A percentile compares a stretch with the other conserved stretches of the same genome.
Evolutionary conservation across 2,797 vertebrate species (phyloP).

Genomic region (Pipistrellus pipistrellus): DNA sequence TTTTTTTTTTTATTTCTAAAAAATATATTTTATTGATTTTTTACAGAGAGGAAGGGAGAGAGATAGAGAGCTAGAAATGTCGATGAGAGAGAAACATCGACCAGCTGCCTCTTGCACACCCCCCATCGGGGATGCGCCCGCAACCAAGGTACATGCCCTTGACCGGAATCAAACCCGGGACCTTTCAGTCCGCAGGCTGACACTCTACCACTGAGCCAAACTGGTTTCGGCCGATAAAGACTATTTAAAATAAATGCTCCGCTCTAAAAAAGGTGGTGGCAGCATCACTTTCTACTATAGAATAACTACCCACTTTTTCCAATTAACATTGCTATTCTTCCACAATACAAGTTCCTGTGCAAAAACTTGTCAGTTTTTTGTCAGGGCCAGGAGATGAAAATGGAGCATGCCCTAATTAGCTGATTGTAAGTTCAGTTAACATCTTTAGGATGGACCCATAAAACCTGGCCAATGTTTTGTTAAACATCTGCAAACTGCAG

Average conservation of each 20-base stretch:
- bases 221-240: too few species aligned
- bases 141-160: too few species aligned
- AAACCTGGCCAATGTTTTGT: constrained; percentile 41
- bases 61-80: too few species aligned
- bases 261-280: neutral
- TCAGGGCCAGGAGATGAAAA: constrained; percentile 54
- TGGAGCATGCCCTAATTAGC: constrained; percentile 52
- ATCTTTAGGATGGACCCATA: constrained; percentile 49
- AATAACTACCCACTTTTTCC: neutral
- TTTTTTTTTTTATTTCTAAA: too few species aligned
- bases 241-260: neutral
- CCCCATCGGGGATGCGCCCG: too few species aligned
- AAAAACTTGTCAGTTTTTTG: constrained; percentile 52
- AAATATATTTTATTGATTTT: too few species aligned
- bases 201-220: too few species aligned
- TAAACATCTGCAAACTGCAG: constrained; percentile 30
- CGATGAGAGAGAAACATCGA: too few species aligned
- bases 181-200: too few species aligned
- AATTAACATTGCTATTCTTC: neutral
- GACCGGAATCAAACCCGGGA: too few species aligned
- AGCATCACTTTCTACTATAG: neutral
- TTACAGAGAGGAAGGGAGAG: too few species aligned
- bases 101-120: too few species aligned
- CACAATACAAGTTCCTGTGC: neutral
- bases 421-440: constrained; percentile 48